These are phyloP conservation scores for Aelia acuminata DNA, from an alignment of 2,888 invertebrate genomes.

Conservation along the genomic window DNA sequence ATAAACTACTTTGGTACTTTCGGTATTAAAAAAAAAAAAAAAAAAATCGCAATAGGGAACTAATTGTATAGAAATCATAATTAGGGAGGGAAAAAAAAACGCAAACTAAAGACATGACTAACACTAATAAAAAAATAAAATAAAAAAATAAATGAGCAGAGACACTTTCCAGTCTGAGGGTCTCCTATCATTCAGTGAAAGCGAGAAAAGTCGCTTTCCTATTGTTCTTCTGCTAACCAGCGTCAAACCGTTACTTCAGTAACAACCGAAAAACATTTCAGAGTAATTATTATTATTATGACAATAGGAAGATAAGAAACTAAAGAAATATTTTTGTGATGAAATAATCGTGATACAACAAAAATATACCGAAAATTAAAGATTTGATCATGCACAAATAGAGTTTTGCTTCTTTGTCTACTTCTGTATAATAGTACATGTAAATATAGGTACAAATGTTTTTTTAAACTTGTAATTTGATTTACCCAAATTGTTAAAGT, in stretches of 20 bases:
- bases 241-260: constrained; percentile 15
- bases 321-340: background rate
- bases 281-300: background rate
- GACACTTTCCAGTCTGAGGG: constrained; percentile 4
- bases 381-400: no score
- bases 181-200: constrained; percentile 27
- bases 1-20: no score
- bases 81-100: no score
- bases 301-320: background rate
- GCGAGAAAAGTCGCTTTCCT: constrained; percentile 20
- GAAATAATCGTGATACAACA: background rate
- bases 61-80: no score
- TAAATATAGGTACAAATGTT: no score
- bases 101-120: no score
- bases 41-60: no score
- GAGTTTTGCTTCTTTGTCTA: no score
- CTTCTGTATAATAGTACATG: no score
- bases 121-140: background rate
- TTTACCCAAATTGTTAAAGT: no score
- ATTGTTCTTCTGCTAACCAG: constrained; percentile 28
- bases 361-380: background rate
- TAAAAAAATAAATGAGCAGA: background rate
- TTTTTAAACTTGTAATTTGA: no score
- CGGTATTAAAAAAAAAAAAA: no score
- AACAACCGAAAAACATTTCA: background rate